phyloP scores from a whole-genome alignment of 2,113 vertebrate species.

The Mirounga angustirostris region DNA sequence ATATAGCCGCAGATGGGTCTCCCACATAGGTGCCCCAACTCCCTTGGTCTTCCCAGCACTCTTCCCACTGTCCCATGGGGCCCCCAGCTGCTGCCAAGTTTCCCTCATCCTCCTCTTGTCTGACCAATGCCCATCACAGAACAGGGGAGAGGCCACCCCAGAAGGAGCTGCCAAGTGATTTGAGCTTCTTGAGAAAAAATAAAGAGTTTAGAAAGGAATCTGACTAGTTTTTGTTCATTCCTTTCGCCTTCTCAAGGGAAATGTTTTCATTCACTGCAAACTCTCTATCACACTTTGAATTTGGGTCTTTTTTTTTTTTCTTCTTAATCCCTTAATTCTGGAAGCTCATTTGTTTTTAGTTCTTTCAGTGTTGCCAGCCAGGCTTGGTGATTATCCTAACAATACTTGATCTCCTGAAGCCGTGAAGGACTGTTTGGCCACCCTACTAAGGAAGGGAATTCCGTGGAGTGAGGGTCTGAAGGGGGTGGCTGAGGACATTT shows the following conservation, averaged over 20 bases:
- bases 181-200: constrained; percentile 1
- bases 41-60: not conserved
- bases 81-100: accelerated
- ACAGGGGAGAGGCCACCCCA: not conserved
- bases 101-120: not conserved
- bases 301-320: not conserved
- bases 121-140: not conserved
- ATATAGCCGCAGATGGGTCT: not conserved
- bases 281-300: not conserved
- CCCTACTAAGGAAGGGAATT: not conserved
- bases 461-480: not conserved
- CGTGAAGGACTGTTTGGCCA: not conserved
- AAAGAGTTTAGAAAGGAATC: not conserved
- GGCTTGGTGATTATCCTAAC: not conserved
- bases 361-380: not conserved
- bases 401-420: not conserved
- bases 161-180: not conserved
- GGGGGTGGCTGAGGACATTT: not conserved
- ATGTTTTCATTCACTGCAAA: not conserved
- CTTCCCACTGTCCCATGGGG: not conserved
- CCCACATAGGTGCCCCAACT: not conserved
- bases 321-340: not conserved
- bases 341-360: not conserved
- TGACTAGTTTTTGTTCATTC: not conserved
- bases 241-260: not conserved